Evolutionary conservation across 2,113 vertebrate species (phyloP), one percentile per base, ranked within the genome.

Genomic region (Cyprinodon variegatus): DNA sequence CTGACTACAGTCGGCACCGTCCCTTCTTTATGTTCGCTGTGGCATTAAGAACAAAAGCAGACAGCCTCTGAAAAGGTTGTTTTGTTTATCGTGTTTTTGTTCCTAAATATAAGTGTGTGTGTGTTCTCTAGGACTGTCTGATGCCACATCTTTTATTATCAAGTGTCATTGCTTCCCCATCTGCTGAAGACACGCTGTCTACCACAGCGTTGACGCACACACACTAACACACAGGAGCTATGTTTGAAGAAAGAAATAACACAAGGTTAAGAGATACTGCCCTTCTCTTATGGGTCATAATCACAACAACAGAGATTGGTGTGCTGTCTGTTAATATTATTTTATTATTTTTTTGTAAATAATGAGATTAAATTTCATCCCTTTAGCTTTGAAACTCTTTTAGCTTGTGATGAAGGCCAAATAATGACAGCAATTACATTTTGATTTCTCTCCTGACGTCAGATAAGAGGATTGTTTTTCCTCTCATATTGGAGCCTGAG

Each of bases 21-120:
- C 83, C 84, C 38, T 59, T 89, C 78, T 83, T 20, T 75, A 41
- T 68, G 70, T 70, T 81, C 61, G n/a, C 62, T 63, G 68, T 86
- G 83, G 77, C 86, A 89, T 91, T 87, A 89, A 84, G 83, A 89
- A 89, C 86, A 89, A 90, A 92, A 89, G 79, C 82, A 81, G 82
- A 50, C 76, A n/a, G 77, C 65, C 71, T 79, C 65, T 86, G 85
- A 88, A 90, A 88, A 88, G 83, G 81, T 86, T 15, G 76, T 82
- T 83, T 88, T 85, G 78, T 88, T 85, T 67, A 11, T 67, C 57
- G 36, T 77, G 78, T 81, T 65, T 86, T 13, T 45, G 39, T 48
- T 17, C 57, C 38, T 66, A 74, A 68, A 65, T 67, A 20, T 45
- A 45, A 20, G 78, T 74, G 22, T 81, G 36, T 72, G 61, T 39